Evolutionary conservation across 2,888 invertebrate species (phyloP).

Genomic region (Trissonchulus sp.): DNA sequence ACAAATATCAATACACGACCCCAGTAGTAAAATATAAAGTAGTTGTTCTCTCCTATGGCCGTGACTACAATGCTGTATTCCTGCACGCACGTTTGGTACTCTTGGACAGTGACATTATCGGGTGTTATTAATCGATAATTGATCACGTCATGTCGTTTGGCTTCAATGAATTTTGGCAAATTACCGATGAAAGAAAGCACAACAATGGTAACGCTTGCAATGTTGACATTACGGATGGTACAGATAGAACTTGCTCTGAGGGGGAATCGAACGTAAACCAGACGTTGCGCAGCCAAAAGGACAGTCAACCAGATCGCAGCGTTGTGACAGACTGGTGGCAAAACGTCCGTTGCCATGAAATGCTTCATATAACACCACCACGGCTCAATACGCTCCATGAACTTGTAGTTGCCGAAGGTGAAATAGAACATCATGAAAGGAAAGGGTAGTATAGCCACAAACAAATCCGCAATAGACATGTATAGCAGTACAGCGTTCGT

Average conservation of each 20-base stretch:
- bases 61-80: slow-evolving; percentile 59
- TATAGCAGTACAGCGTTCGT: slow-evolving; percentile 85
- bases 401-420: slow-evolving; percentile 21
- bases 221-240: slow-evolving; percentile 60
- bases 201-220: slow-evolving; percentile 68
- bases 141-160: slow-evolving; percentile 59
- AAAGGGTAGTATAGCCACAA: slow-evolving; percentile 77
- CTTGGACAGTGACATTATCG: slow-evolving; percentile 55
- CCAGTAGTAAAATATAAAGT: slow-evolving; percentile 66
- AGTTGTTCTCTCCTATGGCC: slow-evolving; percentile 60
- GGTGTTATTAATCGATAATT: background rate
- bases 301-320: slow-evolving; percentile 85
- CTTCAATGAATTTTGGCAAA: slow-evolving; percentile 71
- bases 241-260: slow-evolving; percentile 70
- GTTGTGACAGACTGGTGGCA: slow-evolving; percentile 71
- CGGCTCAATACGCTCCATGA: background rate
- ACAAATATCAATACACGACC: slow-evolving; percentile 88
- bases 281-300: slow-evolving; percentile 77
- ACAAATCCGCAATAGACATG: slow-evolving; percentile 86
- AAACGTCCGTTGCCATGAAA: slow-evolving; percentile 56
- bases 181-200: slow-evolving; percentile 72
- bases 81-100: background rate
- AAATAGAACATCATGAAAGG: slow-evolving; percentile 67
- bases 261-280: slow-evolving; percentile 86
- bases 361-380: slow-evolving; percentile 29